Evolutionary conservation across 2,888 invertebrate genomes (phyloP), one percentile per base, ranked within the genome.

Genomic region (Cosmia pyralina): DNA sequence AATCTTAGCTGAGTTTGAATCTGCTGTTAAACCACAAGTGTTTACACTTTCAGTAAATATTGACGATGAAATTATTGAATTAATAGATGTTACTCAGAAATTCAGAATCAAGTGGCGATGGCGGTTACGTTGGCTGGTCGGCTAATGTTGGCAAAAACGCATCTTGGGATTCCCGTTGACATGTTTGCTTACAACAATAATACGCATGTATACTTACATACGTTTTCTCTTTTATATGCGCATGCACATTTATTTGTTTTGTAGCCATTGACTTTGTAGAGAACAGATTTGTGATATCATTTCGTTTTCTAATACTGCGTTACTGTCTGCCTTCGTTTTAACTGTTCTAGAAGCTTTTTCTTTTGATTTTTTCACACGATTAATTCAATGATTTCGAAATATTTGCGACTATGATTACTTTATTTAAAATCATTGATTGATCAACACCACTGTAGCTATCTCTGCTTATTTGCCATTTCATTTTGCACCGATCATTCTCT

Each of bases 1-100:
- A 85, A 85, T 85, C 77, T 85, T 77, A 69, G 70, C 64, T 64
- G 44, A 58, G 38, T 55, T 75, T 57, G 59, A 82, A 82, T 75
- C 48, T 60, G 66, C 48, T 48, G 58, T 69, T 53, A 67, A 70
- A 70, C 52, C 41, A 22, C 52, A 34, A 71, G 22, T 71, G 62
- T 73, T 75, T 73, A 59, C 66, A 58, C 65, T 83, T 78, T 83
- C 58, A 67, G 53, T 69, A 72, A 83, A 79, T 76, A 84, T 81
- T 81, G 79, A 71, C 50, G 28, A 57, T 69, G 34, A 64, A 82
- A 76, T 70, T 55, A 62, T 67, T 76, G 72, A 71, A 82, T 74
- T 75, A 69, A 73, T 73, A 81, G 52, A 52, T 64, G 58, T 60
- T 72, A 57, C 69, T 71, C n/a, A 34, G 34, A 69, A 53, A 69